A percentile compares a stretch with the other conserved stretches of the same genome.
Conservation (phyloP, 2,113 vertebrate species). For the Morphnarchus princeps region DNA sequence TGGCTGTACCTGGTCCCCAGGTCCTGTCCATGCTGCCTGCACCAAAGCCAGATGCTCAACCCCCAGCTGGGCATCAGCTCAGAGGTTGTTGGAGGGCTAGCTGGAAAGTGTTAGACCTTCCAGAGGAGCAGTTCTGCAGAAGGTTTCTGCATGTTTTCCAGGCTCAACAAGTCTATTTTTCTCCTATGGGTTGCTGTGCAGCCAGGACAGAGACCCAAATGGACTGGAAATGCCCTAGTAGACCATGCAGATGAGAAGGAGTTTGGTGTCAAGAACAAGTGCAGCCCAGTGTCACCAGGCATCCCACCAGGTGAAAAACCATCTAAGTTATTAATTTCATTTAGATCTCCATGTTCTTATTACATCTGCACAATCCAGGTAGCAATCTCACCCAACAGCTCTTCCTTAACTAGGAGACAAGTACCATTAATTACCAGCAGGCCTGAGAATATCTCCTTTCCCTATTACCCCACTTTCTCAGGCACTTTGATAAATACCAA, state of each 20-base stretch:
- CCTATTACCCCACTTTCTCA: neutral
- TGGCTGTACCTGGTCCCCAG: neutral
- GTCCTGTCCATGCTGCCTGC: neutral
- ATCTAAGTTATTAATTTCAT: neutral
- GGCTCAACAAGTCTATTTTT: neutral
- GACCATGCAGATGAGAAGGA: neutral
- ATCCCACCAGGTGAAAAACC: neutral
- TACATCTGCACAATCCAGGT: neutral
- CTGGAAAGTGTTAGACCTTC: neutral
- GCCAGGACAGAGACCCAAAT: neutral
- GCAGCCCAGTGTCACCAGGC: neutral
- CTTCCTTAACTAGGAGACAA: neutral
- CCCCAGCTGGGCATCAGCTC: neutral
- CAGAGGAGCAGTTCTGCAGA: neutral
- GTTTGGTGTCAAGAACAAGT: neutral
- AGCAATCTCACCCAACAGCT: neutral
- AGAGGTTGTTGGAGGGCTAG: neutral
- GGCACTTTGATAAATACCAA: neutral
- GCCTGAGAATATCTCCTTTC: neutral
- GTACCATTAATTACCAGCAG: neutral
- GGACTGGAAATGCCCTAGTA: neutral
- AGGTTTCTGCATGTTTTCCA: neutral
- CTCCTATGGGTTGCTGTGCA: rapidly evolving
- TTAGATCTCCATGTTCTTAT: neutral
- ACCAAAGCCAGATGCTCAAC: neutral